These are phyloP conservation scores for Callipepla californica DNA, from an alignment of 2,113 vertebrate genomes.

Conservation along the genomic window DNA sequence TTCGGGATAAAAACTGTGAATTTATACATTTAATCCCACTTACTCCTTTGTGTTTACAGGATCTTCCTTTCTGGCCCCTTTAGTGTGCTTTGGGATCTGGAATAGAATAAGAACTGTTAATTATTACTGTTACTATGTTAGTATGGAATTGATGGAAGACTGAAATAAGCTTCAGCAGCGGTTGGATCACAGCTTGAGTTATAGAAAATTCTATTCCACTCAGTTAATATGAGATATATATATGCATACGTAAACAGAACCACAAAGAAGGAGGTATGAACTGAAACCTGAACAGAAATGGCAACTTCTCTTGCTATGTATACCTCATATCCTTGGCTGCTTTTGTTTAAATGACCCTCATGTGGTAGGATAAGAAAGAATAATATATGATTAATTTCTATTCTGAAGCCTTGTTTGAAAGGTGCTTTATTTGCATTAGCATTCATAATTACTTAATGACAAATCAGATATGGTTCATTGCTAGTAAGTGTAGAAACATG, in stretches of 20 bases:
- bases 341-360: constrained; percentile 79
- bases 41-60: background rate
- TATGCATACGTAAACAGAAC: background rate
- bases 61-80: background rate
- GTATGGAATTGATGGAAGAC: background rate
- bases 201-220: background rate
- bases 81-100: background rate
- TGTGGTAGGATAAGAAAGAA: constrained; percentile 72
- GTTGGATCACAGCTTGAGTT: constrained; percentile 25
- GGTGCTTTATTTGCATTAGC: constrained; percentile 96
- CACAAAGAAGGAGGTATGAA: background rate
- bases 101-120: background rate
- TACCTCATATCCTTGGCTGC: constrained; percentile 6
- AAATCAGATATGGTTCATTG: constrained; percentile 98
- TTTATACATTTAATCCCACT: background rate
- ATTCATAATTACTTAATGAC: constrained; percentile 98
- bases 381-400: constrained; percentile 81
- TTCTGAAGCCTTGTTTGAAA: constrained; percentile 84
- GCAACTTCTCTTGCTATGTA: background rate
- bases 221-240: background rate
- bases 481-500: constrained; percentile 88
- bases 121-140: constrained; percentile 5
- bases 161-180: background rate
- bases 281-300: constrained; percentile 7
- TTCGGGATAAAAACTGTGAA: background rate